Conservation (phyloP, 2,113 vertebrate species). For the Cavia aperea region DNA sequence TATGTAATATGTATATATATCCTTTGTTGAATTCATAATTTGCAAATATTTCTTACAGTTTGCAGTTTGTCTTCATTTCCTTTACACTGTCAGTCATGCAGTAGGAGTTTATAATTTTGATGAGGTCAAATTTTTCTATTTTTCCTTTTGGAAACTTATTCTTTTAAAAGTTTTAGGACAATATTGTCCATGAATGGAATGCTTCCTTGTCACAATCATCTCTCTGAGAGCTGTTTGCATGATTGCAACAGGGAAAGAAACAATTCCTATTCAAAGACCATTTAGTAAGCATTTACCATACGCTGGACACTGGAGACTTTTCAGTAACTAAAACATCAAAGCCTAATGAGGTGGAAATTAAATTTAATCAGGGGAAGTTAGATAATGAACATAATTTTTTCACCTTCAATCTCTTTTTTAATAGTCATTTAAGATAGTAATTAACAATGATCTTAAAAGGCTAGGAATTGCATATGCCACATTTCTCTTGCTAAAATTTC, state of each 20-base stretch:
- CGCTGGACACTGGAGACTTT: neutral
- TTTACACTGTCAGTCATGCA: neutral
- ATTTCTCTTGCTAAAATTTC: constrained; percentile 13
- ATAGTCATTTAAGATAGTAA: neutral
- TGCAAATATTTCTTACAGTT: neutral
- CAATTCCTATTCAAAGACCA: neutral
- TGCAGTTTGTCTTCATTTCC: neutral
- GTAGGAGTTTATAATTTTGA: neutral
- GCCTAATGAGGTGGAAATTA: neutral
- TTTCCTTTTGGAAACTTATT: neutral
- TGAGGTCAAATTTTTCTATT: neutral
- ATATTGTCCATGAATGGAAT: neutral
- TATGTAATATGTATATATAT: neutral
- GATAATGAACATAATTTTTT: neutral
- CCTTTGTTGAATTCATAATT: neutral
- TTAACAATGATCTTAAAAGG: neutral
- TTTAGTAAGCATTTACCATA: neutral
- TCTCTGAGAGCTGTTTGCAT: neutral
- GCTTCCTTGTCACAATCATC: neutral
- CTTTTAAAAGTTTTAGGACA: neutral
- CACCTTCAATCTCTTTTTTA: neutral
- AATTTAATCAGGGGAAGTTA: neutral
- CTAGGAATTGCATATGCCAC: neutral
- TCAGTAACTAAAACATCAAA: neutral
- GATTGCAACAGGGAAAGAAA: neutral